Evolutionary conservation across 2,113 vertebrate genomes (phyloP).

Genomic region (Oreocharis arfaki): DNA sequence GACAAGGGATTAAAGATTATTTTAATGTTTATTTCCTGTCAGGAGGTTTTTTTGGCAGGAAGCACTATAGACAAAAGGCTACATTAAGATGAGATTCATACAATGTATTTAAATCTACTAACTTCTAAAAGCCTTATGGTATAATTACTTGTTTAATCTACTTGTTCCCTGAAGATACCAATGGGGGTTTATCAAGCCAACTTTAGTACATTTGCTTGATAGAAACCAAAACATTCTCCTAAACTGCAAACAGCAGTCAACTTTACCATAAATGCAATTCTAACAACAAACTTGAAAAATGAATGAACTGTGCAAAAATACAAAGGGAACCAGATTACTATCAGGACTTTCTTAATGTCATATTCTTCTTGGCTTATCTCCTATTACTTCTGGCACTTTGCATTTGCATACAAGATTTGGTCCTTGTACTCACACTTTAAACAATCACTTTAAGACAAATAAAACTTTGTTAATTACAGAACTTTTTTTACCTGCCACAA

Average conservation of each 20-base stretch:
- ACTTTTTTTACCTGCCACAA: neutral
- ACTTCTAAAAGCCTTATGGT: constrained; percentile 76
- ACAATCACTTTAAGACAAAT: neutral
- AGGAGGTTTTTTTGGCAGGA: constrained; percentile 78
- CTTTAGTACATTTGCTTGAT: constrained; percentile 41
- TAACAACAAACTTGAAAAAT: neutral
- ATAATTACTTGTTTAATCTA: constrained; percentile 81
- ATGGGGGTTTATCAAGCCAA: constrained; percentile 54
- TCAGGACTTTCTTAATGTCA: neutral
- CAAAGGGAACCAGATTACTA: neutral
- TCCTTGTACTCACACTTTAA: neutral
- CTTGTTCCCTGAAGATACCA: constrained; percentile 72
- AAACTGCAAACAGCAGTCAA: neutral
- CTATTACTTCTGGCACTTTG: neutral
- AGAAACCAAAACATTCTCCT: constrained; percentile 32
- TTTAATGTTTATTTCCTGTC: constrained; percentile 85
- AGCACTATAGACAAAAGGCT: constrained; percentile 71
- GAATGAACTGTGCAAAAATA: neutral
- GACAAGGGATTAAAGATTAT: constrained; percentile 84
- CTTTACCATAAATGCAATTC: neutral
- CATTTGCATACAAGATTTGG: neutral
- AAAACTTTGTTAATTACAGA: neutral
- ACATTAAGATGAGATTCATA: constrained; percentile 71
- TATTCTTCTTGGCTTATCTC: neutral
- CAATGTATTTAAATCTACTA: constrained; percentile 75